A percentile compares a stretch with the other conserved stretches of the same genome.
Conservation (phyloP, 2,113 vertebrate genomes). For the Oryzias melastigma region DNA sequence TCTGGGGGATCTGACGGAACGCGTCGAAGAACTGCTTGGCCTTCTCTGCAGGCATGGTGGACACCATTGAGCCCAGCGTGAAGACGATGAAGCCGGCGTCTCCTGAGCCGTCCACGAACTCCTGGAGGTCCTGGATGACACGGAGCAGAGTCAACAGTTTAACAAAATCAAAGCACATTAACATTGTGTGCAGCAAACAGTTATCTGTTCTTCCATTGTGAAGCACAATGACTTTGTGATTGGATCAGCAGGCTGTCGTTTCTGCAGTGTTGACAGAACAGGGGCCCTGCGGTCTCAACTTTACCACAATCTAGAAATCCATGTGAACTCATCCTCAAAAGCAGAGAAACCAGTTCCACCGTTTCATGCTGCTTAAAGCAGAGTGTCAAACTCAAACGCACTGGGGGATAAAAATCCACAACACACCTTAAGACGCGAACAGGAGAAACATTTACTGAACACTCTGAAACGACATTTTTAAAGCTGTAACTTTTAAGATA, state of each 20-base stretch:
- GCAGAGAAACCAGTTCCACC: neutral
- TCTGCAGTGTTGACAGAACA: constrained; percentile 10
- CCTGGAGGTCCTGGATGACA: constrained; percentile 84
- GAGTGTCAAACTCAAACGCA: no score
- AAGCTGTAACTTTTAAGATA: no score
- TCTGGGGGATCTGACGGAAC: constrained; percentile 88
- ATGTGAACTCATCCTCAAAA: constrained; percentile 7
- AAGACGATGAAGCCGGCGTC: constrained; percentile 92
- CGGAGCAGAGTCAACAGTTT: neutral
- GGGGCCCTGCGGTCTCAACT: neutral
- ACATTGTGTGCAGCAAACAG: constrained; percentile 2
- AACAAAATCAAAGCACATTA: neutral
- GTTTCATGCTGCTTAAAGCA: neutral
- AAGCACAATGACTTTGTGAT: neutral
- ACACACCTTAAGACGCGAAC: no score
- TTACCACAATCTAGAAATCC: neutral
- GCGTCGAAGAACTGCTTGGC: constrained; percentile 83
- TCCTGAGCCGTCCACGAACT: constrained; percentile 88
- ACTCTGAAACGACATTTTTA: no score
- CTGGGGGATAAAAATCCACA: no score
- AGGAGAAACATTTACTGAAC: no score
- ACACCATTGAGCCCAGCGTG: constrained; percentile 91
- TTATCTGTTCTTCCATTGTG: neutral
- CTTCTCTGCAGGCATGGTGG: constrained; percentile 81
- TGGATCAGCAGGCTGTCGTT: constrained; percentile 1